These are phyloP conservation scores for Pseudococcus viburni DNA, from an alignment of 2,888 invertebrate species.

Conservation along the genomic window DNA sequence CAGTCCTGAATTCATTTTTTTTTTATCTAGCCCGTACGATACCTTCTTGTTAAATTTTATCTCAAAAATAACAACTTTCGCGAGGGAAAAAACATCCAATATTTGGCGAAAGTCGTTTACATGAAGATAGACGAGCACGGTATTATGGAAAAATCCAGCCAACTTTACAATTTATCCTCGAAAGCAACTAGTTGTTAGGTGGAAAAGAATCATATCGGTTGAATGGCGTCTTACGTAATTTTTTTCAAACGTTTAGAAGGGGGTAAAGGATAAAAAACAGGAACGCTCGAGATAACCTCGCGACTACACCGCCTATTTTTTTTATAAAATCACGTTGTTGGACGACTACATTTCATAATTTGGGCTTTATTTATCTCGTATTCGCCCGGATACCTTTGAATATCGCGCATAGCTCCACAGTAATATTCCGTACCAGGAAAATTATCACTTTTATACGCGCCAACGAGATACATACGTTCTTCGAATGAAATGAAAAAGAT, in stretches of 20 bases:
- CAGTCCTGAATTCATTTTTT: no score
- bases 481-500: neutral
- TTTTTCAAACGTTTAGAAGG: neutral
- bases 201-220: neutral
- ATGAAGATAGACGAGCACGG: neutral
- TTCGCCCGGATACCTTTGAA: neutral
- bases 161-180: neutral
- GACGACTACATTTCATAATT: slow-evolving; percentile 1
- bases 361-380: neutral
- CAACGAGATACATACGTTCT: neutral
- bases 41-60: no score
- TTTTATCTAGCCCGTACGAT: no score
- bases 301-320: neutral
- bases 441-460: neutral
- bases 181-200: neutral
- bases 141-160: neutral
- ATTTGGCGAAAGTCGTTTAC: neutral
- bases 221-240: neutral
- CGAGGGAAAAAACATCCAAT: neutral
- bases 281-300: neutral
- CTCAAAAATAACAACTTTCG: no score
- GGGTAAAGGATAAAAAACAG: neutral
- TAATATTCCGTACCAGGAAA: neutral
- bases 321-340: slow-evolving; percentile 10
- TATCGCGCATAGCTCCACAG: neutral